Percentiles rank a stretch among this genome's conserved stretches.
Evolutionary conservation across 1,140 invertebrate species (phyloP).

Genomic region (Pissodes strobi): DNA sequence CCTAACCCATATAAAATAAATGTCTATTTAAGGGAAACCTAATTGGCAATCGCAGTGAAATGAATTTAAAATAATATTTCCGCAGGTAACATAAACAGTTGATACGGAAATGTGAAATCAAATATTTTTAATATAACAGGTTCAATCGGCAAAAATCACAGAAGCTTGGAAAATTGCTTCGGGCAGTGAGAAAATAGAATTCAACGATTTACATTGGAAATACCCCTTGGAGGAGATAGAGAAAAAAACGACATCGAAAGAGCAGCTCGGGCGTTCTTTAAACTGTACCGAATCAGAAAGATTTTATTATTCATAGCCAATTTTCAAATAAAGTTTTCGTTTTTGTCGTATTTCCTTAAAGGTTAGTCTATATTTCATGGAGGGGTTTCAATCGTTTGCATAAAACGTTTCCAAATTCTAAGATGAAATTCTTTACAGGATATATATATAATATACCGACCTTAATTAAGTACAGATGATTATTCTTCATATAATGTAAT

Average conservation of each 20-base stretch:
- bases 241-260: constrained; percentile 7
- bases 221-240: constrained; percentile 17
- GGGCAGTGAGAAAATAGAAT: constrained; percentile 26
- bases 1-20: too few species aligned
- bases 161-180: not conserved
- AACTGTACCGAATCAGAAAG: constrained; percentile 28
- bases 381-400: too few species aligned
- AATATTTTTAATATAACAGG: not conserved
- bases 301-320: constrained; percentile 32
- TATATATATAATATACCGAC: too few species aligned
- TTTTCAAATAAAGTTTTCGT: constrained; percentile 20
- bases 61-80: too few species aligned
- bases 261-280: constrained; percentile 22
- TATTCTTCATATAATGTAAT: too few species aligned
- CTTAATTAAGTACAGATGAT: too few species aligned
- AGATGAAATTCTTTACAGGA: too few species aligned
- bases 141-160: constrained; percentile 8
- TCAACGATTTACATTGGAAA: constrained; percentile 31
- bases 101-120: not conserved
- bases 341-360: not conserved
- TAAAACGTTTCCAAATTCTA: too few species aligned
- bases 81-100: too few species aligned
- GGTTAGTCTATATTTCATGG: constrained; percentile 4
- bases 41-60: too few species aligned
- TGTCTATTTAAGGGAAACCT: too few species aligned